Percentiles rank a stretch among this genome's conserved stretches.
phyloP scores from a whole-genome alignment of 2,797 vertebrate genomes.

The Schizothorax lantsangensis region DNA sequence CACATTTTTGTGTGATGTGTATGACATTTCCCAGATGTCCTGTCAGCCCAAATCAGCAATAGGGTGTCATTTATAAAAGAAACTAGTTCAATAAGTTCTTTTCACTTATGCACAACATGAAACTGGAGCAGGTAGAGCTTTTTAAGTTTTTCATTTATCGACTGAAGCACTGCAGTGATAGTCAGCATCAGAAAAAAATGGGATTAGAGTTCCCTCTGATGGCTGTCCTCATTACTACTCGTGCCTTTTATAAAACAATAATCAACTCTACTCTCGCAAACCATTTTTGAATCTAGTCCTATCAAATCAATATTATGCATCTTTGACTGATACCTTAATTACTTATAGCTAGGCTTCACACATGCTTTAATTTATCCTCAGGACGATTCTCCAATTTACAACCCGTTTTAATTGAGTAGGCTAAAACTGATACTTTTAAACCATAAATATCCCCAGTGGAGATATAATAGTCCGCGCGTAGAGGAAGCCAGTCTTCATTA shows the following conservation, averaged over 20 bases:
- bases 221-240: slow-evolving; percentile 70
- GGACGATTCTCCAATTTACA: background rate
- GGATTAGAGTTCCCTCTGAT: slow-evolving; percentile 82
- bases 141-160: slow-evolving; percentile 9
- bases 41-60: background rate
- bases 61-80: slow-evolving; percentile 3
- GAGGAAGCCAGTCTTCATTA: slow-evolving; percentile 37
- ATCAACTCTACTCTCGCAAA: slow-evolving; percentile 1
- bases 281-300: slow-evolving; percentile 27
- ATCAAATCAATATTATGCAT: background rate
- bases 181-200: slow-evolving; percentile 60
- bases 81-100: slow-evolving; percentile 23
- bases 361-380: background rate
- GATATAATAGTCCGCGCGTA: slow-evolving; percentile 37
- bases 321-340: background rate
- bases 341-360: background rate
- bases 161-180: slow-evolving; percentile 41
- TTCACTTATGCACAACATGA: slow-evolving; percentile 11
- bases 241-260: slow-evolving; percentile 5
- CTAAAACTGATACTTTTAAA: slow-evolving; percentile 10
- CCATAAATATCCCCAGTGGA: slow-evolving; percentile 15
- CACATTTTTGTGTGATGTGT: background rate
- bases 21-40: background rate
- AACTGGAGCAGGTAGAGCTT: slow-evolving; percentile 12
- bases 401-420: background rate